Evolutionary conservation across 2,113 vertebrate species (phyloP), one percentile per base, ranked within the genome.

Genomic region (Cyanoramphus novaezelandiae): DNA sequence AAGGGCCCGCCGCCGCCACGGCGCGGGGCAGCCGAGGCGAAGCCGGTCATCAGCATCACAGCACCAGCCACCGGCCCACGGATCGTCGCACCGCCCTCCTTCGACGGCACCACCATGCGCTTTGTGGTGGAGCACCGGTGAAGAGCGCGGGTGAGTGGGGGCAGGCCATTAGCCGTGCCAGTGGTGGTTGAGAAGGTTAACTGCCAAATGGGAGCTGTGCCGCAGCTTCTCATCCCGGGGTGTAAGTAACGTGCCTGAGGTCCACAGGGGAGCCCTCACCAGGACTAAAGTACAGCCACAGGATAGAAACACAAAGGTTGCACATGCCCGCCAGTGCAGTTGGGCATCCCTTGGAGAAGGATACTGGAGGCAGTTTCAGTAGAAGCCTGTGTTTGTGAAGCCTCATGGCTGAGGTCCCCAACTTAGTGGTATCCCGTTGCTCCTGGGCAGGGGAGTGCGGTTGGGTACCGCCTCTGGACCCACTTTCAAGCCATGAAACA

Each of bases 91-190:
- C 99, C 99, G 0, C 99, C 99, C 13, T 99, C 99, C 13, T 99
- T 99, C 13, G 99, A 99, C 1, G 99, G 99, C 86, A 99, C 99
- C 67, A 99, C 99, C 95, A 99, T 99, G 99, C 99, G 99, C 95
- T 99, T 99, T 17, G 99, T 99, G 97, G 99, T 99, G 93, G 99
- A 99, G 95, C 99, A 99, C 96, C 97, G 99, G 98, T 99, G 98
- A 99, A 53, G 84, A 59, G 76, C 29, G 18, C 17, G 4, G 92
- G 96, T 93, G 89, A 93, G 93, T 88, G 10, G 3, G 47, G 1
- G 41, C 64, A 35, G 68, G 47, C 35, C 0, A 4, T 3, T 23
- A 13, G 39, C 50, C 21, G 0, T 16, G 67, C 14, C 17, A 10
- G 9, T 1, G 31, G 4, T 0, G 9, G 15, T 46, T 4, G 3